These are phyloP conservation scores for Thymelicus acteon DNA, from an alignment of 2,888 invertebrate genomes.

Conservation along the genomic window DNA sequence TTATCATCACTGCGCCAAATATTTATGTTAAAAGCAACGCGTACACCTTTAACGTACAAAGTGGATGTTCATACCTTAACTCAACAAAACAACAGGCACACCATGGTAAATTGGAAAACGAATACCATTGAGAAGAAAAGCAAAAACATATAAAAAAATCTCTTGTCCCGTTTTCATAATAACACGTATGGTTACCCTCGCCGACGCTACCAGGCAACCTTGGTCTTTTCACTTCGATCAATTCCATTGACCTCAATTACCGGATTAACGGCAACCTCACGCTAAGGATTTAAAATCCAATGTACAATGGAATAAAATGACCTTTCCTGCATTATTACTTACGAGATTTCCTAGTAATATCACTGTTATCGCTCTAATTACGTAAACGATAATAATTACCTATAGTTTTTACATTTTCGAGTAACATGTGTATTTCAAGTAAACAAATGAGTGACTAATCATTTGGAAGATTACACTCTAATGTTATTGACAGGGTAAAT, in stretches of 20 bases:
- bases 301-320: constrained; percentile 3
- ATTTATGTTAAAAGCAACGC: too few relatives aligned
- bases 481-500: not conserved
- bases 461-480: not conserved
- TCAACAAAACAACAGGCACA: too few relatives aligned
- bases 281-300: not conserved
- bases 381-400: not conserved
- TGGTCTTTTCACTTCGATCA: constrained; percentile 47
- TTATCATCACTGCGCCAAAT: too few relatives aligned
- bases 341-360: constrained; percentile 15
- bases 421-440: too few relatives aligned
- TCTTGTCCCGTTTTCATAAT: not conserved
- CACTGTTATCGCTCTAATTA: not conserved
- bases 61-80: too few relatives aligned
- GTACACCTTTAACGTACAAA: too few relatives aligned
- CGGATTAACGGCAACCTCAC: constrained; percentile 39
- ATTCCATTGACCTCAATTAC: constrained; percentile 48
- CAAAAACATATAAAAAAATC: too few relatives aligned
- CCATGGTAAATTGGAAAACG: too few relatives aligned
- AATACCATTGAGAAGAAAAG: too few relatives aligned
- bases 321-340: not conserved
- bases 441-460: too few relatives aligned
- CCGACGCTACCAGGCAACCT: constrained; percentile 43
- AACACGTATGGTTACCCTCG: not conserved
- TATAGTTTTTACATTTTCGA: not conserved